Evolutionary conservation across 2,113 vertebrate species (phyloP).

Genomic region (Petromus typicus): DNA sequence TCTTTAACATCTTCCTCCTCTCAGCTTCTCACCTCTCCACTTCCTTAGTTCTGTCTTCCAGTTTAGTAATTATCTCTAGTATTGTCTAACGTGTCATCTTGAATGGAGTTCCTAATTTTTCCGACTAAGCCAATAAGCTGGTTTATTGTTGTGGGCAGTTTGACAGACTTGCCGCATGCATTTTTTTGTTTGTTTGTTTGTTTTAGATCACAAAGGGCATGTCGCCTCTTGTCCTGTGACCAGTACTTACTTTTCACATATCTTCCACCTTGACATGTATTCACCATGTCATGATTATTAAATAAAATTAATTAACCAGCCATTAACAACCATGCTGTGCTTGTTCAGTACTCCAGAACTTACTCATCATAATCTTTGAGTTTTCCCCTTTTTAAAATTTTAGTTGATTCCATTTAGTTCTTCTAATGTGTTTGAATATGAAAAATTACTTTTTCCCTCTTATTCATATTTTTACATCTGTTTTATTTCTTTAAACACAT

Average conservation of each 20-base stretch:
- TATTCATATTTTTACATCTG: background rate
- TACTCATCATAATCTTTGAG: background rate
- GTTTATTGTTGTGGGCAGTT: background rate
- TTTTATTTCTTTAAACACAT: conserved; percentile 21
- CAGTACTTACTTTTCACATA: background rate
- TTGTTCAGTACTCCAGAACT: background rate
- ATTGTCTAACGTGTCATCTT: background rate
- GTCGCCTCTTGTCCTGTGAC: background rate
- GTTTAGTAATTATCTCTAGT: background rate
- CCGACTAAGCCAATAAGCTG: background rate
- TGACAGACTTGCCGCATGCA: background rate
- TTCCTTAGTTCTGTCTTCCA: background rate
- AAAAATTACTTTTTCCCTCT: background rate
- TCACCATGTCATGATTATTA: background rate
- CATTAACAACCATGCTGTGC: background rate
- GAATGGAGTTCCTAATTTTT: background rate
- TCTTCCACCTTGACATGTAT: background rate
- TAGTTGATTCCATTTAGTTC: background rate
- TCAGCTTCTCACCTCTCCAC: background rate
- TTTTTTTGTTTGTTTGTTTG: too few species aligned
- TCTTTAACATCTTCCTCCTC: conserved; percentile 12
- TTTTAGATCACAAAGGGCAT: background rate
- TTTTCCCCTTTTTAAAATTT: conserved; percentile 2
- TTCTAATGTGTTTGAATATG: conserved; percentile 16
- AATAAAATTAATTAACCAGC: background rate